Conservation (phyloP, 2,113 vertebrate genomes). For the Gnathonemus longibarbis region DNA sequence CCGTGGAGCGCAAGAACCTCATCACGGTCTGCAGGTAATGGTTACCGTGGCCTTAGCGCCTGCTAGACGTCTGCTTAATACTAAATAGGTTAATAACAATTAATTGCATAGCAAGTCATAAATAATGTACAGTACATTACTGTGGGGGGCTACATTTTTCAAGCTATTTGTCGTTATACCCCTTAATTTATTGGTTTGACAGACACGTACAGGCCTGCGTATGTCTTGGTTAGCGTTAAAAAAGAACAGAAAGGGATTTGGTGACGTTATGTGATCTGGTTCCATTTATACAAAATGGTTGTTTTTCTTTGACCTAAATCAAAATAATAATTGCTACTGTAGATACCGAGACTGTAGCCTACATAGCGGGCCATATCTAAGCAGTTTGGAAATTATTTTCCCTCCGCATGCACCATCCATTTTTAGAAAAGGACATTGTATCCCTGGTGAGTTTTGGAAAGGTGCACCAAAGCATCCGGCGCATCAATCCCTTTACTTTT, state of each 20-base stretch:
- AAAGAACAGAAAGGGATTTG: neutral
- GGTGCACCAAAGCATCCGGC: neutral
- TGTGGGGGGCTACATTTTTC: neutral
- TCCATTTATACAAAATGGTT: neutral
- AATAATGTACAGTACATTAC: neutral
- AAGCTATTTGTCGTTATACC: neutral
- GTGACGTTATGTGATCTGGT: neutral
- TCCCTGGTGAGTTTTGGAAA: neutral
- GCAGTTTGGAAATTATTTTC: neutral
- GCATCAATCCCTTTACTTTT: neutral
- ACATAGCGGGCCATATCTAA: neutral
- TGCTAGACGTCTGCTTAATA: constrained; percentile 19
- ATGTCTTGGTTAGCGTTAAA: neutral
- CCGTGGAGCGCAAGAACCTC: constrained; percentile 82
- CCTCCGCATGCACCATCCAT: neutral
- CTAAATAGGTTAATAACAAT: neutral
- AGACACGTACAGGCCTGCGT: neutral
- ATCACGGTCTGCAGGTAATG: constrained; percentile 83
- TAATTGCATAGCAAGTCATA: neutral
- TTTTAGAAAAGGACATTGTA: neutral
- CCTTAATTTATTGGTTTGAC: neutral
- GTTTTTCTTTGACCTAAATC: neutral
- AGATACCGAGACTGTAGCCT: neutral
- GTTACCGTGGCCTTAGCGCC: neutral
- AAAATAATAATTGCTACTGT: neutral